phyloP scores from a whole-genome alignment of 2,113 vertebrate genomes.

The Ardeotis arabs region DNA sequence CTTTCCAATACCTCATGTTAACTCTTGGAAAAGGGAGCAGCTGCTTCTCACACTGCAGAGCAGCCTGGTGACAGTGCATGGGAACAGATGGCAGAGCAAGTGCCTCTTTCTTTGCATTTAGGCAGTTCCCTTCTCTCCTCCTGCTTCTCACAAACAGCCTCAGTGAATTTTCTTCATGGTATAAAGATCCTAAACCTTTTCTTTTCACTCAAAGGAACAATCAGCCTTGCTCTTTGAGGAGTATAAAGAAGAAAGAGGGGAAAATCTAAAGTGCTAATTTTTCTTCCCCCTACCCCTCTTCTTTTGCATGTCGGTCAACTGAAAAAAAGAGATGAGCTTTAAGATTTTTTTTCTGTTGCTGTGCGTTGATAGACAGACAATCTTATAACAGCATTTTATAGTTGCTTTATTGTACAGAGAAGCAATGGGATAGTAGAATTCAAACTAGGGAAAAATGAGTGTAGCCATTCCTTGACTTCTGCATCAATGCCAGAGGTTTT shows the following conservation, averaged over 20 bases:
- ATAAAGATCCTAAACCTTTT: slow-evolving; percentile 9
- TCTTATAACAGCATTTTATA: neutral
- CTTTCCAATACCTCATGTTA: neutral
- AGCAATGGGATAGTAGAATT: neutral
- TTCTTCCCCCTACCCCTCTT: too few species aligned
- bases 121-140: slow-evolving; percentile 4
- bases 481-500: neutral
- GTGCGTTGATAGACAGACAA: neutral
- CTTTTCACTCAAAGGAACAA: slow-evolving; percentile 1
- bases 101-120: slow-evolving; percentile 37
- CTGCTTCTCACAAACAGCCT: slow-evolving; percentile 14
- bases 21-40: slow-evolving; percentile 40
- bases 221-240: neutral
- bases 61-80: slow-evolving; percentile 24
- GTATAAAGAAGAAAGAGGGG: neutral
- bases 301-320: neutral
- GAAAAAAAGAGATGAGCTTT: neutral
- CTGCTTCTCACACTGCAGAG: slow-evolving; percentile 32
- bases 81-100: slow-evolving; percentile 64
- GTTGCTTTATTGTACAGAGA: neutral
- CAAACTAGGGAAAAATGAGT: neutral
- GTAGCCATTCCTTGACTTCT: neutral
- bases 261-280: slow-evolving; percentile 3
- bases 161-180: neutral
- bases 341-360: neutral